Conservation (phyloP, 2,888 invertebrate genomes). For the Crepidodera aurea region DNA sequence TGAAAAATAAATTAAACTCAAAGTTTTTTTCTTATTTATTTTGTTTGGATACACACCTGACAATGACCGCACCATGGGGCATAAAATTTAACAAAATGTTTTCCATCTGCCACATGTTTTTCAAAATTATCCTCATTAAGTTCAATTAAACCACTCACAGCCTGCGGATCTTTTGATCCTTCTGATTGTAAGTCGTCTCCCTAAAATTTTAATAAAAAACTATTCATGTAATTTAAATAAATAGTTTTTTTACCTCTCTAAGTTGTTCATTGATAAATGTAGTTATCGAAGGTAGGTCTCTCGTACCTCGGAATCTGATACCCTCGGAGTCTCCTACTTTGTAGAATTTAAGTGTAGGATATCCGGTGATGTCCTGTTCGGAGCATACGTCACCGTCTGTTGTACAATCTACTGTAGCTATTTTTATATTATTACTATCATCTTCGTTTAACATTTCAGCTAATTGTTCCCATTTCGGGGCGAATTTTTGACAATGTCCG, state of each 20-base stretch:
- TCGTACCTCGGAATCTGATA: conserved; percentile 78
- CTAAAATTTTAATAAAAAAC: conserved; percentile 36
- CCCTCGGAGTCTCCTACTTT: conserved; percentile 73
- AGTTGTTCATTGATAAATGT: conserved; percentile 81
- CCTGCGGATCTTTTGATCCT: conserved; percentile 63
- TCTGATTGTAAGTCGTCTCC: conserved; percentile 51
- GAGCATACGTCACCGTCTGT: conserved; percentile 73
- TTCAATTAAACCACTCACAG: conserved; percentile 72
- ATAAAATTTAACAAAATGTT: conserved; percentile 90
- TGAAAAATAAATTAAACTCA: too few species aligned
- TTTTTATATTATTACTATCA: conserved; percentile 71
- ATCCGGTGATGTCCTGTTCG: conserved; percentile 77
- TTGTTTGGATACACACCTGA: too few species aligned
- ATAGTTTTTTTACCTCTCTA: conserved; percentile 53
- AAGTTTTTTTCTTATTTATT: too few species aligned
- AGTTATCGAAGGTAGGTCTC: conserved; percentile 79
- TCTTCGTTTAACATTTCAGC: conserved; percentile 73
- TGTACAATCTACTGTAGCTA: conserved; percentile 85
- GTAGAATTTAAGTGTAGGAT: conserved; percentile 78
- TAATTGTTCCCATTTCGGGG: conserved; percentile 79
- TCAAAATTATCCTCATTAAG: conserved; percentile 80
- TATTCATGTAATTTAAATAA: background rate
- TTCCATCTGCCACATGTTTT: conserved; percentile 74
- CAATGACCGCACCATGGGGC: conserved; percentile 93
- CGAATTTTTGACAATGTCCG: conserved; percentile 80